These are phyloP conservation scores for Gorsachius magnificus DNA, from an alignment of 2,797 vertebrate genomes.

Conservation along the genomic window DNA sequence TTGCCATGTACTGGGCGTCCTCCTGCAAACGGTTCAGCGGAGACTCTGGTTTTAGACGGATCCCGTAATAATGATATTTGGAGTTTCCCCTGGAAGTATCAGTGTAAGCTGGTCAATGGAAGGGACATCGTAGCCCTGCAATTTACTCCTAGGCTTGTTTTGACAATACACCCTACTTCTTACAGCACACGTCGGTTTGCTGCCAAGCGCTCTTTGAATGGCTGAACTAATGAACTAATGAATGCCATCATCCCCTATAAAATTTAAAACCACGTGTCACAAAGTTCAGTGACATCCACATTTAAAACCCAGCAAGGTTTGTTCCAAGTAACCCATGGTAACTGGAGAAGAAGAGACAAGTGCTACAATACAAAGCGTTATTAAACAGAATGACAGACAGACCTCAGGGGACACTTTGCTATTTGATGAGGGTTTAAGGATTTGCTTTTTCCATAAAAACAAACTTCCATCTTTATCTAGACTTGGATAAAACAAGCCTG, in stretches of 20 bases:
- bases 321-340: neutral
- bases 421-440: neutral
- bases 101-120: neutral
- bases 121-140: neutral
- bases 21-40: conserved; percentile 94
- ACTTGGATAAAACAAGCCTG: neutral
- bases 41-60: conserved; percentile 96
- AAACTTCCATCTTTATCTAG: neutral
- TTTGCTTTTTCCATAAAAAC: conserved; percentile 1
- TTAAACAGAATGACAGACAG: neutral
- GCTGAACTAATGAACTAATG: neutral
- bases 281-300: neutral
- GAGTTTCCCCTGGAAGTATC: conserved; percentile 89
- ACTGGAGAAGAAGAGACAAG: neutral
- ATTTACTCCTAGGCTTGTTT: neutral
- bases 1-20: conserved; percentile 97
- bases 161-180: neutral
- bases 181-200: neutral
- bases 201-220: neutral
- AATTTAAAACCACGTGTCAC: neutral
- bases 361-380: neutral
- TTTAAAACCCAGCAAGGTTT: neutral
- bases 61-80: conserved; percentile 98
- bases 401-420: neutral
- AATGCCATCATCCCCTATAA: neutral